These are phyloP conservation scores for Smutsia gigantea DNA, from an alignment of 2,797 vertebrate species.

Conservation along the genomic window DNA sequence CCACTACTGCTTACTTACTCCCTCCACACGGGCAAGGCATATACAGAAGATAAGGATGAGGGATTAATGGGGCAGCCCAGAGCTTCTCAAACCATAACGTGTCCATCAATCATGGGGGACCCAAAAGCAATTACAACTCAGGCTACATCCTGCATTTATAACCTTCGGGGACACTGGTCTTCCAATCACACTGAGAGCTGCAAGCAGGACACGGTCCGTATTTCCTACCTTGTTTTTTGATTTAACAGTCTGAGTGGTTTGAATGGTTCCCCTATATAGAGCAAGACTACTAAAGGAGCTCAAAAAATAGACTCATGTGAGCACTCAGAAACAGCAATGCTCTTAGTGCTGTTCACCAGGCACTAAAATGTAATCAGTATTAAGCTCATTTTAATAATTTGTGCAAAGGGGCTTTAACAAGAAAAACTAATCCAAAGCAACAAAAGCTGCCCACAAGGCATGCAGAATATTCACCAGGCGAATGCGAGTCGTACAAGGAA, in stretches of 20 bases:
- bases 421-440: neutral
- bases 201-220: rapidly evolving
- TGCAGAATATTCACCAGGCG: neutral
- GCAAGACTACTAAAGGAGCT: rapidly evolving
- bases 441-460: neutral
- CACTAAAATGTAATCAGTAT: neutral
- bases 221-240: neutral
- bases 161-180: rapidly evolving
- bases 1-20: neutral
- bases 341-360: rapidly evolving
- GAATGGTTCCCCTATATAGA: rapidly evolving
- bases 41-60: neutral
- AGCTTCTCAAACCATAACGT: rapidly evolving
- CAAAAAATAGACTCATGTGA: rapidly evolving
- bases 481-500: rapidly evolving
- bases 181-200: rapidly evolving
- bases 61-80: rapidly evolving
- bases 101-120: rapidly evolving
- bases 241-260: neutral
- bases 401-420: neutral
- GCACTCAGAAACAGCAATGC: neutral
- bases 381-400: neutral
- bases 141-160: rapidly evolving
- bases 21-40: neutral
- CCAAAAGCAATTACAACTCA: rapidly evolving